Evolutionary conservation across 1,140 invertebrate genomes (phyloP).

Genomic region (Triops longicaudatus): DNA sequence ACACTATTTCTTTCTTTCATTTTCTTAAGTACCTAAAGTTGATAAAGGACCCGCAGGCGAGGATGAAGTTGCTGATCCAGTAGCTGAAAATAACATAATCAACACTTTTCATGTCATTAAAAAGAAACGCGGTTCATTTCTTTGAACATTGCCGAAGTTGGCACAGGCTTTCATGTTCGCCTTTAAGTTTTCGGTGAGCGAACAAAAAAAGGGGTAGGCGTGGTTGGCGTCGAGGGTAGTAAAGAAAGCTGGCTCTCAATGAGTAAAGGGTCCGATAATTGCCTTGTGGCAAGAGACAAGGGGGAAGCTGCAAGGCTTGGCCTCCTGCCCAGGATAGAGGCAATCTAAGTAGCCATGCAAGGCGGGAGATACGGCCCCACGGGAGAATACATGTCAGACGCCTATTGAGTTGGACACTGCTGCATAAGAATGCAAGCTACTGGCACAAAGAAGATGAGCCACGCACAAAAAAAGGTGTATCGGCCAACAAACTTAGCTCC

Average conservation of each 20-base stretch:
- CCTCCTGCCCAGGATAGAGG: background rate
- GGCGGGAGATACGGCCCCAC: background rate
- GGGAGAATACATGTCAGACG: background rate
- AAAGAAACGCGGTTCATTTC: background rate
- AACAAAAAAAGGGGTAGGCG: background rate
- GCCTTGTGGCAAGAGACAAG: slow-evolving; percentile 14
- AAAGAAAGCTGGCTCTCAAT: slow-evolving; percentile 10
- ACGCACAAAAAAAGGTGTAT: no score
- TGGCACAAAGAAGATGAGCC: no score
- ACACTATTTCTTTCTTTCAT: no score
- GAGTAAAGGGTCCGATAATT: slow-evolving; percentile 13
- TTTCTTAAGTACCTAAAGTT: background rate
- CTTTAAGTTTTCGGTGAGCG: background rate
- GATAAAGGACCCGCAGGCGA: background rate
- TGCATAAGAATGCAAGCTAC: background rate
- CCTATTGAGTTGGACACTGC: background rate
- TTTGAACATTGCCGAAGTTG: background rate
- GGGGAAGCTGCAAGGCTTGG: slow-evolving; percentile 4
- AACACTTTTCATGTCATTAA: background rate
- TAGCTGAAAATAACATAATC: background rate
- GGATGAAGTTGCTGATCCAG: background rate
- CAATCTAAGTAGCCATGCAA: background rate
- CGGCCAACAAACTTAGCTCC: no score
- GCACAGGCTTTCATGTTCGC: background rate
- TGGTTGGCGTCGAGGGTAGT: background rate